phyloP scores from a whole-genome alignment of 2,113 vertebrate species.

The Reinhardtius hippoglossoides region DNA sequence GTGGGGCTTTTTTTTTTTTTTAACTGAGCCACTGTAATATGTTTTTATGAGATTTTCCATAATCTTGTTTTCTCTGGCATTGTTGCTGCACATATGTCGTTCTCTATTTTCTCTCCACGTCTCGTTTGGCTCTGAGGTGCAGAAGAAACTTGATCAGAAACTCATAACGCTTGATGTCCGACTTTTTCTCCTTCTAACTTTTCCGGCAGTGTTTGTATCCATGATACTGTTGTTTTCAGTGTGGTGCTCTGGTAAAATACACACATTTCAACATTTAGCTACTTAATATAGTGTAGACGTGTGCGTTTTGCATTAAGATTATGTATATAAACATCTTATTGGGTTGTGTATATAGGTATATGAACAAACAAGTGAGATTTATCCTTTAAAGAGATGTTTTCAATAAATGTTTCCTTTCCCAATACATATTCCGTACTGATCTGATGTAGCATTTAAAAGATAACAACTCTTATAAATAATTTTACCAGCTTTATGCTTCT shows the following conservation, averaged over 20 bases:
- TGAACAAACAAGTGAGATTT: not conserved
- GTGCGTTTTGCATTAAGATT: not conserved
- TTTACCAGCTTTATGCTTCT: not conserved
- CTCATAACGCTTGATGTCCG: not conserved
- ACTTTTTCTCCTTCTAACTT: not conserved
- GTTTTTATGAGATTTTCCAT: conserved; percentile 74
- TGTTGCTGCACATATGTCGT: conserved; percentile 35
- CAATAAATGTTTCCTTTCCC: too few species aligned
- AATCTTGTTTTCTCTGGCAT: conserved; percentile 67
- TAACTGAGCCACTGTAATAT: conserved; percentile 55
- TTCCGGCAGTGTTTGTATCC: not conserved
- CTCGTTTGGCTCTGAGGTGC: not conserved
- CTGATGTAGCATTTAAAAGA: too few species aligned
- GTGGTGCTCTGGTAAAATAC: not conserved
- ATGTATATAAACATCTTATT: not conserved
- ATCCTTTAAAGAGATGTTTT: too few species aligned
- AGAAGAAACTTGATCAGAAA: not conserved
- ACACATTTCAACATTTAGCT: too few species aligned
- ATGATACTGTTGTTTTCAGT: not conserved
- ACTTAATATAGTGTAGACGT: not conserved
- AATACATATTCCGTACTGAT: too few species aligned
- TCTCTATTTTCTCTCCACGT: conserved; percentile 8
- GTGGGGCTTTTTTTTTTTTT: conserved; percentile 25
- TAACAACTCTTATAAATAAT: not conserved
- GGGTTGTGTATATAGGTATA: not conserved